Percentiles rank a stretch among this genome's conserved stretches.
Conservation (phyloP, 1,140 invertebrate genomes). For the Apis florea region DNA sequence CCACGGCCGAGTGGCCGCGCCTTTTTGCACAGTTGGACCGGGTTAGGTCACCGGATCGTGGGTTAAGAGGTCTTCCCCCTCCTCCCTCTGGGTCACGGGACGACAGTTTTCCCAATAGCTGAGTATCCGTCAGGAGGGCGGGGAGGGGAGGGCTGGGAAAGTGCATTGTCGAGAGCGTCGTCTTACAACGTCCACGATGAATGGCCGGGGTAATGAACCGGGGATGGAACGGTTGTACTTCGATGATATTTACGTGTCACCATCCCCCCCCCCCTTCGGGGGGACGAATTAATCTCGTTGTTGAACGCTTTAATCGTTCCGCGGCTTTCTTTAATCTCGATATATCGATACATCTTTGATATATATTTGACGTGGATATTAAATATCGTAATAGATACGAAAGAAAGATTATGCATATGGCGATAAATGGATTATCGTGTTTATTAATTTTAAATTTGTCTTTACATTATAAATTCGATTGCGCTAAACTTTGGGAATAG, state of each 20-base stretch:
- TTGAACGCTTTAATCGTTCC: too few species aligned
- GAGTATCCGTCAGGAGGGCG: constrained; percentile 20
- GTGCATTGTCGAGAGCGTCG: constrained; percentile 35
- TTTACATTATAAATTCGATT: too few species aligned
- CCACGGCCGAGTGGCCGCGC: background rate
- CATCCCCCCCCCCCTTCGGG: too few species aligned
- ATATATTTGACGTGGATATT: too few species aligned
- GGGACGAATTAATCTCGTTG: too few species aligned
- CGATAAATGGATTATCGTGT: too few species aligned
- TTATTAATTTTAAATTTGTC: too few species aligned
- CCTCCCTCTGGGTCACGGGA: constrained; percentile 15
- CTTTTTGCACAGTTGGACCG: constrained; percentile 28
- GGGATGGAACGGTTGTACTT: background rate
- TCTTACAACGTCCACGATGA: constrained; percentile 49
- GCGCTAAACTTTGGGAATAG: background rate
- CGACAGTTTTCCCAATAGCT: constrained; percentile 41
- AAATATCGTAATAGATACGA: too few species aligned
- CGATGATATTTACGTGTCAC: background rate
- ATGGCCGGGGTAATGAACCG: constrained; percentile 39
- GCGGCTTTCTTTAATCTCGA: too few species aligned
- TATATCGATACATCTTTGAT: too few species aligned
- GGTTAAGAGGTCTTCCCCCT: constrained; percentile 31
- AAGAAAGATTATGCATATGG: too few species aligned
- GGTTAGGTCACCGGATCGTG: constrained; percentile 46
- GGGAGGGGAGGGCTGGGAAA: constrained; percentile 5